These are phyloP conservation scores for Oryzias sinensis DNA, from an alignment of 2,797 vertebrate species.

Conservation along the genomic window DNA sequence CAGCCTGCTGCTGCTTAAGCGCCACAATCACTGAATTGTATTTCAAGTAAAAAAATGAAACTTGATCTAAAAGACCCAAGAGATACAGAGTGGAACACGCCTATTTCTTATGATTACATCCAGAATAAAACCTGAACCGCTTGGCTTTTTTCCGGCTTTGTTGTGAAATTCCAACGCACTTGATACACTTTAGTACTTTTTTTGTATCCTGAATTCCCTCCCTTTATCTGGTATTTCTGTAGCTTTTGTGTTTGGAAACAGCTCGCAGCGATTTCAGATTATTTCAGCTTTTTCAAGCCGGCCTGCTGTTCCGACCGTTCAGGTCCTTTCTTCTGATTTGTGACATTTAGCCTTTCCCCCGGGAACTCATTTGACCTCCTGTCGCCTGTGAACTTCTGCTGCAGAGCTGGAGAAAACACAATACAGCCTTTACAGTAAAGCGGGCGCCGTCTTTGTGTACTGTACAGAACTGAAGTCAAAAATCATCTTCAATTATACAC, in stretches of 20 bases:
- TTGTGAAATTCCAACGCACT: no score
- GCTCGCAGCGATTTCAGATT: constrained; percentile 4
- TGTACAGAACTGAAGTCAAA: constrained; percentile 34
- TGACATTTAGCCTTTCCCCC: constrained; percentile 29
- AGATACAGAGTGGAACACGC: no score
- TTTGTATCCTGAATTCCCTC: background rate
- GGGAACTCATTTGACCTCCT: constrained; percentile 42
- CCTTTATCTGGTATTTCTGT: background rate
- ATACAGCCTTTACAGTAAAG: constrained; percentile 23
- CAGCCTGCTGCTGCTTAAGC: no score
- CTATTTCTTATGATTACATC: no score
- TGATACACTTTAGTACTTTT: background rate
- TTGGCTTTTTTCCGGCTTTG: no score
- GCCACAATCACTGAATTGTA: no score
- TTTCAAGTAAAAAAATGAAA: no score
- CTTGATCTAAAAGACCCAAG: no score
- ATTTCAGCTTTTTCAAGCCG: background rate
- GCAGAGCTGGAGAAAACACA: constrained; percentile 34
- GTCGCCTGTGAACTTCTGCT: constrained; percentile 44
- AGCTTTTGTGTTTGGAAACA: constrained; percentile 1
- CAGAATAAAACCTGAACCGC: no score
- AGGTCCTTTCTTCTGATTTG: constrained; percentile 12
- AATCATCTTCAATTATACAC: constrained; percentile 35
- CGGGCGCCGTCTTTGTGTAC: constrained; percentile 31
- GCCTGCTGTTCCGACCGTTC: constrained; percentile 4